Evolutionary conservation across 2,797 vertebrate species (phyloP), one percentile per base, ranked within the genome.

Genomic region (Melanotaenia parkinsoni): DNA sequence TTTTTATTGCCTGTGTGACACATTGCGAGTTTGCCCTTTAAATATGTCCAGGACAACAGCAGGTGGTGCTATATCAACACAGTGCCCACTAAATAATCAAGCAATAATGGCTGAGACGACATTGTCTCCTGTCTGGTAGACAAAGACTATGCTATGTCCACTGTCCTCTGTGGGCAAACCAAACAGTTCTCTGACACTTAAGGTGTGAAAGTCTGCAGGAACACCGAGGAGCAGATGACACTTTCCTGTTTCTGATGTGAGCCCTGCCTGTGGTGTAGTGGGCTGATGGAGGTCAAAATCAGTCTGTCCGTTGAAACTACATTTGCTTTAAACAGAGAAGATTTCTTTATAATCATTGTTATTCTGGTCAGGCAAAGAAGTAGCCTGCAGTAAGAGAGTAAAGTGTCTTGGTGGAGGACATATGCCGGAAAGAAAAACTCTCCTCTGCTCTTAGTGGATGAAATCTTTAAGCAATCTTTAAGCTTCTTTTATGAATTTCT

Each of bases 341-440:
- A 72, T 83, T 60, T 80, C 50, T 85, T 61, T 67, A 35, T 83
- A 72, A 65, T 81, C 74, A 86, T 92, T 92, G 81, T 75, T 91
- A 89, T 92, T 90, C 90, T 83, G 76, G 77, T 89, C 89, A 93
- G 87, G 86, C 70, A 82, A 83, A 81, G 73, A 85, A 79, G 84
- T 63, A 73, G 80, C 67, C 70, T 70, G 71, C 81, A 82, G 72
- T 73, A 76, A 65, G 74, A 78, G 32, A 81, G 67, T 43, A 67
- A 79, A 82, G 65, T 70, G 77, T 85, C 72, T 87, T 79, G 82
- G 67, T 64, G 67, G 63, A 91, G 89, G 87, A 83, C 79, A 53
- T n/a, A 43, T 28, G 51, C 2, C 10, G 22, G 16, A 59, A 33
- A 68, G 45, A 76, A 64, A 80, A 59, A 76, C 43, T 56, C 28